phyloP scores from a whole-genome alignment of 2,888 invertebrate genomes.

The Euzophera pinguis region DNA sequence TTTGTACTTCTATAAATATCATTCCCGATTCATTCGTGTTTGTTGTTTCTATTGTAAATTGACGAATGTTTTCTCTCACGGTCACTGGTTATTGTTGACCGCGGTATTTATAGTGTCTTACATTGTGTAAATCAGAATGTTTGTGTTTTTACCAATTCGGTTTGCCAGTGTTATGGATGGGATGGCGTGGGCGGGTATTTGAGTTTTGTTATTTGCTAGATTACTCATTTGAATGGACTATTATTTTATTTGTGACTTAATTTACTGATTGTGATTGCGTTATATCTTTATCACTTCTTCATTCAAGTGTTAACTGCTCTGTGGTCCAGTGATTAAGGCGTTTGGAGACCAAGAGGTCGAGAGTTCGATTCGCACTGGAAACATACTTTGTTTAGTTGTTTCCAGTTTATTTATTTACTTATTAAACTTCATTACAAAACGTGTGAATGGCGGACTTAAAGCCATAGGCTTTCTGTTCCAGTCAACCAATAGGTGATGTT shows the following conservation, averaged over 20 bases:
- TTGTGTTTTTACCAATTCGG: constrained; percentile 7
- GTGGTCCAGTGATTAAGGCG: background rate
- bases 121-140: background rate
- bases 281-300: background rate
- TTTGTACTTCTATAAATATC: too few relatives aligned
- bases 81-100: background rate
- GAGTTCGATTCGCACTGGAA: too few relatives aligned
- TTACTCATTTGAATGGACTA: background rate
- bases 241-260: background rate
- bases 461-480: too few relatives aligned
- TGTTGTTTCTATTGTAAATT: too few relatives aligned
- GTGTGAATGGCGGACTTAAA: too few relatives aligned
- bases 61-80: background rate
- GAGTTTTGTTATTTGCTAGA: background rate
- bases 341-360: too few relatives aligned
- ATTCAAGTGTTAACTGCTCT: background rate
- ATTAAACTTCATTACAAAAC: too few relatives aligned
- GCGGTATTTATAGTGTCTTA: background rate
- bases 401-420: too few relatives aligned
- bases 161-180: constrained; percentile 1
- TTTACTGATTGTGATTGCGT: background rate
- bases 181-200: background rate
- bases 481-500: too few relatives aligned
- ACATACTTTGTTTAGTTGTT: too few relatives aligned
- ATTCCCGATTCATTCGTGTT: too few relatives aligned